phyloP scores from a whole-genome alignment of 2,888 invertebrate genomes.

The Galerucella pusilla region DNA sequence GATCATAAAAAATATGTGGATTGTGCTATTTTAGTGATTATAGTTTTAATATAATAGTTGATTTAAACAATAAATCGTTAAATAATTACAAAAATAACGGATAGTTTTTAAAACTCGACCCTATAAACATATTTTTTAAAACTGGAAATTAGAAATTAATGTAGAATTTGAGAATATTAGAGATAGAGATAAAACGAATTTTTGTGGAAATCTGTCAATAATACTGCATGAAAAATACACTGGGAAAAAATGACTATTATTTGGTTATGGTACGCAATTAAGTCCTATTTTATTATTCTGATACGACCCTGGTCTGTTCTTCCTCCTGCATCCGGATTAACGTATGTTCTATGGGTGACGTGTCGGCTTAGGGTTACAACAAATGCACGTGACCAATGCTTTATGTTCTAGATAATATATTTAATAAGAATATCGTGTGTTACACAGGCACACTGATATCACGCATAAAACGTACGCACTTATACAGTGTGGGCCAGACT shows the following conservation, averaged over 20 bases:
- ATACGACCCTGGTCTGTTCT: conserved; percentile 15
- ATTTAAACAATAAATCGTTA: too few species aligned
- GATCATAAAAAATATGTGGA: too few species aligned
- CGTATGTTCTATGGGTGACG: conserved; percentile 28
- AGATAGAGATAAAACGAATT: too few species aligned
- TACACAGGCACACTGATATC: conserved; percentile 12
- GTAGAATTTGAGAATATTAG: too few species aligned
- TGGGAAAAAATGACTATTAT: not conserved
- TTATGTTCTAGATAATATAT: conserved; percentile 29
- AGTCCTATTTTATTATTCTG: not conserved
- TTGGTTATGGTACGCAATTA: not conserved
- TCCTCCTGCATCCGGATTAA: conserved; percentile 32
- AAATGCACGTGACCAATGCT: conserved; percentile 36
- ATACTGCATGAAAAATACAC: not conserved
- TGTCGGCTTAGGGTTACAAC: conserved; percentile 23
- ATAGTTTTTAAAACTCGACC: too few species aligned
- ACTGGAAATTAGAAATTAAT: too few species aligned
- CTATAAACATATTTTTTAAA: too few species aligned
- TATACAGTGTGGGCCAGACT: conserved; percentile 10
- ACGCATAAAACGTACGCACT: conserved; percentile 11
- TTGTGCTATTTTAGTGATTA: too few species aligned
- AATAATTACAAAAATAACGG: too few species aligned
- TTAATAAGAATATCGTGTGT: conserved; percentile 30
- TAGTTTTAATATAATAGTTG: too few species aligned
- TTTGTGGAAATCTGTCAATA: too few species aligned